These are phyloP conservation scores for Hyperoplus immaculatus DNA, from an alignment of 2,797 vertebrate genomes.

Conservation along the genomic window DNA sequence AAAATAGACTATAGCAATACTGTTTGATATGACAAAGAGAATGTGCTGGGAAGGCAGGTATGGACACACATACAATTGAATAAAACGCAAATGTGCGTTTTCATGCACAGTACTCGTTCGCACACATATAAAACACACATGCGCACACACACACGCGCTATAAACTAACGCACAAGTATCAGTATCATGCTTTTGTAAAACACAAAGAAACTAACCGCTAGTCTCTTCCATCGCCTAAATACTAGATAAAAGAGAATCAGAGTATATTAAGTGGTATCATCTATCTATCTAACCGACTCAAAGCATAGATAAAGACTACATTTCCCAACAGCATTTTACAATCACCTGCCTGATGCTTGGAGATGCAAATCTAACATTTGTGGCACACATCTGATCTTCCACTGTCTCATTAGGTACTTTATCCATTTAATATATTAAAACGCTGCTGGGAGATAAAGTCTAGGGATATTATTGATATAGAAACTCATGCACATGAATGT, in stretches of 20 bases:
- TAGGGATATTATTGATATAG: conserved; percentile 56
- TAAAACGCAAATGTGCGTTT: conserved; percentile 30
- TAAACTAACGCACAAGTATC: conserved; percentile 69
- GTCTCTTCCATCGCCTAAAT: conserved; percentile 67
- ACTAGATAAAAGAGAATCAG: conserved; percentile 60
- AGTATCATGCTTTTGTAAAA: conserved; percentile 78
- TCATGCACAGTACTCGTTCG: conserved; percentile 28
- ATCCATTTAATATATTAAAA: conserved; percentile 47
- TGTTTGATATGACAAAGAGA: conserved; percentile 27
- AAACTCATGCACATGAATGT: conserved; percentile 77
- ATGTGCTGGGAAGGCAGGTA: conserved; percentile 43
- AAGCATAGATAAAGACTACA: conserved; percentile 43
- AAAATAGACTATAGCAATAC: conserved; percentile 47
- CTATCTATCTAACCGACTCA: conserved; percentile 51
- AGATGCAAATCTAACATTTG: conserved; percentile 30
- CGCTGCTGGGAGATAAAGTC: conserved; percentile 59
- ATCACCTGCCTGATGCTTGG: neutral
- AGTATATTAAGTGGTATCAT: conserved; percentile 58
- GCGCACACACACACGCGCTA: conserved; percentile 36
- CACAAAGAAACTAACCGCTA: conserved; percentile 51
- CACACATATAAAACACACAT: conserved; percentile 43
- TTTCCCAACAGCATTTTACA: conserved; percentile 63
- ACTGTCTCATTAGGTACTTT: conserved; percentile 21
- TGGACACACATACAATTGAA: conserved; percentile 39
- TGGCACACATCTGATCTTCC: conserved; percentile 35